Evolutionary conservation across 2,888 invertebrate species (phyloP).

Genomic region (Dasysyrphus tricinctus): DNA sequence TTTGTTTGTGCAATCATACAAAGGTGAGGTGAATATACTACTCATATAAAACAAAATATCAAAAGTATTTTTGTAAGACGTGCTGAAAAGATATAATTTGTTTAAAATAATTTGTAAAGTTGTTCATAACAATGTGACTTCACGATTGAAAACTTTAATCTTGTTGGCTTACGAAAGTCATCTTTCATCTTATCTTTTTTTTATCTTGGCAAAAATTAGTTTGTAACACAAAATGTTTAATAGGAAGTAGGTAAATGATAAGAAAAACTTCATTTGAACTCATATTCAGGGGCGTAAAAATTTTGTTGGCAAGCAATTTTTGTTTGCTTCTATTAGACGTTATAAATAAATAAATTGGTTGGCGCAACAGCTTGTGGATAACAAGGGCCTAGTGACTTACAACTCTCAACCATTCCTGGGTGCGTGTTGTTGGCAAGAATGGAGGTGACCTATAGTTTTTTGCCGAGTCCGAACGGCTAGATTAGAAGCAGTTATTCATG

Average conservation of each 20-base stretch:
- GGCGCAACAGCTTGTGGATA: too few relatives aligned
- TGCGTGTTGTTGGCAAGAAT: too few relatives aligned
- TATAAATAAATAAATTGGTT: too few relatives aligned
- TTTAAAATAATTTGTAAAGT: neutral
- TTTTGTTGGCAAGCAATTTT: too few relatives aligned
- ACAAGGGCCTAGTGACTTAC: too few relatives aligned
- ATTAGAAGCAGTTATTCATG: too few relatives aligned
- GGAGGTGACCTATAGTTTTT: too few relatives aligned
- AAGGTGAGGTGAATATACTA: neutral
- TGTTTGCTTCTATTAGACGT: too few relatives aligned
- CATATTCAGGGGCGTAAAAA: too few relatives aligned
- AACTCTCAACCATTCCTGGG: too few relatives aligned
- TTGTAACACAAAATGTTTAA: neutral
- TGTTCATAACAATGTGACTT: neutral
- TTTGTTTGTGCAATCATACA: neutral
- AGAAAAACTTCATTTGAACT: too few relatives aligned
- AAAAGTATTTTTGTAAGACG: neutral
- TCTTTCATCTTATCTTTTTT: neutral
- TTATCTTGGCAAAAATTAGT: neutral
- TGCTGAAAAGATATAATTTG: neutral
- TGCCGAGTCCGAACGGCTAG: too few relatives aligned
- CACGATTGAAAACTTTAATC: neutral
- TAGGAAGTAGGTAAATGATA: neutral
- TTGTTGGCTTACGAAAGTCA: neutral
- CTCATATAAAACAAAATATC: neutral